Evolutionary conservation across 1,140 invertebrate genomes (phyloP).

Genomic region (Orussus abietinus): DNA sequence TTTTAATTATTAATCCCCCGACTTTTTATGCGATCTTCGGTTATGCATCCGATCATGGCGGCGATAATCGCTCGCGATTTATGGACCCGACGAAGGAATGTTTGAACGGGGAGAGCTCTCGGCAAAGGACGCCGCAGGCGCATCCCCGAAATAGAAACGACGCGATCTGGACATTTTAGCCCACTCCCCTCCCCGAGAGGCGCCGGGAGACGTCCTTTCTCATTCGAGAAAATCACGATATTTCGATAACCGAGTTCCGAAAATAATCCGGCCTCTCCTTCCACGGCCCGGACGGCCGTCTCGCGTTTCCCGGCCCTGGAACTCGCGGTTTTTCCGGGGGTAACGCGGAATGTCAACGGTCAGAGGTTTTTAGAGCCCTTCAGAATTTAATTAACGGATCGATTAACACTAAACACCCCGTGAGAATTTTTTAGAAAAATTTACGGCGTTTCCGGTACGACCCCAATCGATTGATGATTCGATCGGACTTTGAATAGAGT

Average conservation of each 20-base stretch:
- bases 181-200: slow-evolving; percentile 25
- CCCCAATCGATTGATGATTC: too few relatives aligned
- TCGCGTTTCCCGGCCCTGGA: too few relatives aligned
- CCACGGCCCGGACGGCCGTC: too few relatives aligned
- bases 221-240: slow-evolving; percentile 12
- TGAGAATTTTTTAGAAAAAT: too few relatives aligned
- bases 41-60: slow-evolving; percentile 6
- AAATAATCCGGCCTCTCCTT: too few relatives aligned
- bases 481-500: too few relatives aligned
- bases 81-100: slow-evolving; percentile 32
- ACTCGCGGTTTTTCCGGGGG: too few relatives aligned
- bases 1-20: slow-evolving; percentile 1
- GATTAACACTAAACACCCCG: too few relatives aligned
- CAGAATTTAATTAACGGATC: too few relatives aligned
- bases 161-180: slow-evolving; percentile 49
- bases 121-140: slow-evolving; percentile 27
- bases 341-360: too few relatives aligned
- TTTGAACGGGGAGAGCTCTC: slow-evolving; percentile 34
- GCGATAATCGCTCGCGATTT: neutral
- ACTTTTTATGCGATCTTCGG: neutral
- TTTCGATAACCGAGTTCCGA: slow-evolving; percentile 16
- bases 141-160: slow-evolving; percentile 45
- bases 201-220: slow-evolving; percentile 12
- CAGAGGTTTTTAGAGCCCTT: too few relatives aligned
- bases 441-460: too few relatives aligned